phyloP scores from a whole-genome alignment of 2,113 vertebrate genomes.

The Onychostoma macrolepis region DNA sequence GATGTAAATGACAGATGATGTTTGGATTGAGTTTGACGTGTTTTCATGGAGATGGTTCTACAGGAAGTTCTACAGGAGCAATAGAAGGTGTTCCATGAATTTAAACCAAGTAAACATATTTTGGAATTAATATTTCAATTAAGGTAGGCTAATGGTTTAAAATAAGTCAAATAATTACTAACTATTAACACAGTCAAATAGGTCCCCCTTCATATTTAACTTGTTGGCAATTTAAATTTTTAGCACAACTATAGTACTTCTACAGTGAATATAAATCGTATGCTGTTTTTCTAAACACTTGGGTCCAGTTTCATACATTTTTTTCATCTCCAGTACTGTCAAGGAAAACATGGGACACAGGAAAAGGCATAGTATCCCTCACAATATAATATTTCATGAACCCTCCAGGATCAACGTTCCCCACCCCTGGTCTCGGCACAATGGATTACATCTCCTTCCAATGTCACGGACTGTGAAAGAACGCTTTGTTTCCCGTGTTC shows the following conservation, averaged over 20 bases:
- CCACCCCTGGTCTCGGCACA: neutral
- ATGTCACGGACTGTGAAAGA: conserved; percentile 9
- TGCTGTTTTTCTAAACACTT: neutral
- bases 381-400: conserved; percentile 6
- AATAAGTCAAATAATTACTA: neutral
- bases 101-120: neutral
- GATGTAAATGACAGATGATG: neutral
- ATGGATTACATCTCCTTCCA: conserved; percentile 32
- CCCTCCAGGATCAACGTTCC: too few relatives aligned
- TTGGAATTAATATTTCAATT: neutral
- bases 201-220: neutral
- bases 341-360: neutral
- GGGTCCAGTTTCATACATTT: neutral
- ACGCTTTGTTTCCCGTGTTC: neutral
- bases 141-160: neutral
- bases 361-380: neutral
- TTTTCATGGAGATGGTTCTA: neutral
- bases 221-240: neutral
- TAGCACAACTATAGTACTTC: neutral
- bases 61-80: neutral
- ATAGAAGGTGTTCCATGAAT: neutral
- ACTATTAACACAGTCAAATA: neutral
- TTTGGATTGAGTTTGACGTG: neutral
- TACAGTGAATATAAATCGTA: neutral
- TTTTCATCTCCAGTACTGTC: neutral